These are phyloP conservation scores for Propithecus coquereli DNA, from an alignment of 2,113 vertebrate species.

Conservation along the genomic window DNA sequence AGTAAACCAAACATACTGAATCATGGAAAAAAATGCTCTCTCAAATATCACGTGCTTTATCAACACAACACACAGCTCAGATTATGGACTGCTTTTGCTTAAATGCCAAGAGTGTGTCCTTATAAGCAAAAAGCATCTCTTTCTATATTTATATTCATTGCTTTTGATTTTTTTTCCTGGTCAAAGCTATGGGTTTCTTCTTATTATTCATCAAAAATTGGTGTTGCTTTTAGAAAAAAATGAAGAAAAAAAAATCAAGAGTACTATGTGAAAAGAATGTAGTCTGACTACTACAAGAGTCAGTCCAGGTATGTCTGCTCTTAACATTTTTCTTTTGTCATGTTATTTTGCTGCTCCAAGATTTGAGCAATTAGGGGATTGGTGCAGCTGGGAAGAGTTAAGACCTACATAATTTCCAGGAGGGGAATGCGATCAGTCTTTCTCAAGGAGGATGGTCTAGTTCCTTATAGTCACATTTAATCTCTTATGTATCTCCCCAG, in stretches of 20 bases:
- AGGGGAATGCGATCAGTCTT: neutral
- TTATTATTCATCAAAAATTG: conserved; percentile 46
- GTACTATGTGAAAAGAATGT: neutral
- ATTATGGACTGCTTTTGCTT: conserved; percentile 59
- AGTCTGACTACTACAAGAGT: neutral
- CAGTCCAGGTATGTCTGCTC: neutral
- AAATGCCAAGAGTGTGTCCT: neutral
- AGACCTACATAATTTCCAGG: neutral
- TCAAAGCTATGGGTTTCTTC: neutral
- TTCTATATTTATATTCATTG: conserved; percentile 36
- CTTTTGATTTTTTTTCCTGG: conserved; percentile 38
- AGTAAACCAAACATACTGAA: conserved; percentile 78
- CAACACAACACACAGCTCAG: conserved; percentile 50
- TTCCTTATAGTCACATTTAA: neutral
- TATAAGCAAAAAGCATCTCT: conserved; percentile 23
- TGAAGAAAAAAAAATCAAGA: neutral
- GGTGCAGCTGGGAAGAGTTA: conserved; percentile 11
- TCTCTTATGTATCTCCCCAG: neutral
- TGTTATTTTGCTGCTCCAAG: neutral
- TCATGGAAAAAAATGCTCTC: conserved; percentile 70
- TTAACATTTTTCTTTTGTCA: neutral
- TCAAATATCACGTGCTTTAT: conserved; percentile 61
- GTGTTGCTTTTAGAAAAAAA: neutral
- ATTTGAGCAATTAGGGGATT: neutral
- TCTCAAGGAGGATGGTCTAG: neutral